A percentile compares a stretch with the other conserved stretches of the same genome.
These are phyloP conservation scores for Monochamus alternatus DNA, from an alignment of 2,888 invertebrate species.

Conservation along the genomic window DNA sequence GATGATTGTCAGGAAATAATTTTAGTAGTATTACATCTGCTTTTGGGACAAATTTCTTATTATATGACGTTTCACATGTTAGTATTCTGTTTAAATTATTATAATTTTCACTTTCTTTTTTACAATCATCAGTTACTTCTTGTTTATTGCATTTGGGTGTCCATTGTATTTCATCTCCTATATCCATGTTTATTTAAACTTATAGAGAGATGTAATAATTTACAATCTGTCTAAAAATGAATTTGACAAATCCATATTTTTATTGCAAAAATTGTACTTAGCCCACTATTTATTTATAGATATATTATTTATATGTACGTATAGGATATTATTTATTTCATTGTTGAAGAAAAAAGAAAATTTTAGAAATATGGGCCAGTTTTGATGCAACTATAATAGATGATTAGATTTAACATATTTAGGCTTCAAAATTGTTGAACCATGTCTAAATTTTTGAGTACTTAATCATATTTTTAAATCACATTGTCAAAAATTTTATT, in stretches of 20 bases:
- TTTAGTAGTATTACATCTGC: slow-evolving; percentile 60
- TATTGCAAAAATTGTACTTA: not conserved
- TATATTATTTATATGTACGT: not conserved
- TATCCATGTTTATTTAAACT: not conserved
- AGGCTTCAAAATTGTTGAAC: no score
- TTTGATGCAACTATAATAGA: no score
- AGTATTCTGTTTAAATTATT: slow-evolving; percentile 24
- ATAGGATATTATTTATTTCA: no score
- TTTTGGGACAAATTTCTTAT: slow-evolving; percentile 55
- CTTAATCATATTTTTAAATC: no score
- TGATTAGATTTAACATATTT: no score
- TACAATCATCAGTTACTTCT: slow-evolving; percentile 39
- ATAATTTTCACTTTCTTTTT: slow-evolving; percentile 41
- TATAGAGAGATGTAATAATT: not conserved
- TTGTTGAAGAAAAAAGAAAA: no score
- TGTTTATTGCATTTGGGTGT: slow-evolving; percentile 71
- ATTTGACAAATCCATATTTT: not conserved
- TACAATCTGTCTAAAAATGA: not conserved
- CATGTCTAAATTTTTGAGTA: no score
- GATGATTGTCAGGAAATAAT: slow-evolving; percentile 57
- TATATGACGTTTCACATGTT: not conserved
- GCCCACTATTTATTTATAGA: slow-evolving; percentile 10
- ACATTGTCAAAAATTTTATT: no score
- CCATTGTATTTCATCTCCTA: not conserved
- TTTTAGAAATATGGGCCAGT: no score